A percentile compares a stretch with the other conserved stretches of the same genome.
Conservation (phyloP, 2,888 invertebrate species). For the Zygothrica quintamaculata region DNA sequence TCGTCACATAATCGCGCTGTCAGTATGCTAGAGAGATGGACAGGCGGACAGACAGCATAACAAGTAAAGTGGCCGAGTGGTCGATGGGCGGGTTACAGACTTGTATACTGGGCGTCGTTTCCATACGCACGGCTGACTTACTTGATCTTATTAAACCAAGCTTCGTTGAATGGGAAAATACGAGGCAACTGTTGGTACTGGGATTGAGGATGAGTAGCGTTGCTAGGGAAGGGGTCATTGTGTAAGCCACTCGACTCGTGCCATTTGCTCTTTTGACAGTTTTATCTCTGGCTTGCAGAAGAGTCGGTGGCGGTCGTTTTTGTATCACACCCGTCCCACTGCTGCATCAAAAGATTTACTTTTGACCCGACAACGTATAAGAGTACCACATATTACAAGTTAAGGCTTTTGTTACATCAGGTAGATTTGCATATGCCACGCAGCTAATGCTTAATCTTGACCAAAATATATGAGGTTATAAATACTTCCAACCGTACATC, state of each 20-base stretch:
- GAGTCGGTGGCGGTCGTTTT: constrained; percentile 43
- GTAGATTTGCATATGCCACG: constrained; percentile 68
- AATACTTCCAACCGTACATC: neutral
- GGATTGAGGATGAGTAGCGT: constrained; percentile 27
- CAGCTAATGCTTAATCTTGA: constrained; percentile 35
- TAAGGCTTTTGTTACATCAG: constrained; percentile 45
- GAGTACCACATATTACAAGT: constrained; percentile 46
- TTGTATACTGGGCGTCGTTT: constrained; percentile 56
- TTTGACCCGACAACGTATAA: constrained; percentile 22
- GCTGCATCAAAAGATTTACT: neutral
- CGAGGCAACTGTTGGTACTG: constrained; percentile 51
- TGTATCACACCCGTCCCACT: constrained; percentile 10
- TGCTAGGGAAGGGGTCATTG: constrained; percentile 31
- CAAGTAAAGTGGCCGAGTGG: constrained; percentile 50
- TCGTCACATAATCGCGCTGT: constrained; percentile 68
- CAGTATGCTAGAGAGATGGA: constrained; percentile 29
- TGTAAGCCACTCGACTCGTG: constrained; percentile 44
- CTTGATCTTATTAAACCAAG: constrained; percentile 82
- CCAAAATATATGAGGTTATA: neutral
- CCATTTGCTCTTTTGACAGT: constrained; percentile 65
- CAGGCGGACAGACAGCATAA: constrained; percentile 24
- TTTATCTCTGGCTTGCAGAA: constrained; percentile 74
- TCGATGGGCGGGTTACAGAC: constrained; percentile 52
- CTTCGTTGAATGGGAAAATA: constrained; percentile 81
- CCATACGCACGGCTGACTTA: constrained; percentile 63